These are phyloP conservation scores for Apolygus lucorum DNA, from an alignment of 1,140 invertebrate species.

Conservation along the genomic window DNA sequence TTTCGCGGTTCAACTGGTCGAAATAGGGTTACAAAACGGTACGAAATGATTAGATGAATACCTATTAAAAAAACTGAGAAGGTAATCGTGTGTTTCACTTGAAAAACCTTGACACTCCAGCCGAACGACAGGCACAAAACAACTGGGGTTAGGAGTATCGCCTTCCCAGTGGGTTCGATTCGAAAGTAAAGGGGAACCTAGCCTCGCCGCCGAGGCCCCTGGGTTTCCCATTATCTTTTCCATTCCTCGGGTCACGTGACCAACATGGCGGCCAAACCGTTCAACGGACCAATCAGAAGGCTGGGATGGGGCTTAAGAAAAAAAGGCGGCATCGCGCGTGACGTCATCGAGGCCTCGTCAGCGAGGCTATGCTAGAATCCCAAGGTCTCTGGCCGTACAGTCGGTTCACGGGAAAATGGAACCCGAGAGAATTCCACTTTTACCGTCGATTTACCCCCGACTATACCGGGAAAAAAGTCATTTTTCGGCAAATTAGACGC, in stretches of 20 bases:
- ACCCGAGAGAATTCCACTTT: not conserved
- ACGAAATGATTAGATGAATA: not conserved
- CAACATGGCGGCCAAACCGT: not conserved
- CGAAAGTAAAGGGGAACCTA: conserved; percentile 3
- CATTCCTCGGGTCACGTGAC: conserved; percentile 10
- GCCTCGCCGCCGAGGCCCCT: not conserved
- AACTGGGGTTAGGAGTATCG: not conserved
- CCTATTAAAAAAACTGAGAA: not conserved
- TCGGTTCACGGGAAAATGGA: conserved; percentile 2
- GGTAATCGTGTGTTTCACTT: conserved; percentile 1
- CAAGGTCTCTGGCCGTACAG: not conserved
- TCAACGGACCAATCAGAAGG: not conserved
- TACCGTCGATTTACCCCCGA: not conserved
- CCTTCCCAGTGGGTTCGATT: conserved; percentile 1
- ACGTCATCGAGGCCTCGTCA: not conserved
- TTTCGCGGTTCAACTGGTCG: no score
- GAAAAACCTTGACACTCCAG: not conserved
- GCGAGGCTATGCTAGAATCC: conserved; percentile 1
- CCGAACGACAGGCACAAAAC: not conserved
- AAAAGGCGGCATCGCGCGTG: not conserved
- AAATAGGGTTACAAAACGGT: not conserved
- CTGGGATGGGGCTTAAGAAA: not conserved
- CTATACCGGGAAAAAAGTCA: not conserved
- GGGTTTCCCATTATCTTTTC: conserved; percentile 7
- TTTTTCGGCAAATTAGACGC: not conserved